Evolutionary conservation across 2,888 invertebrate species (phyloP).

Genomic region (Ceraclea dissimilis): DNA sequence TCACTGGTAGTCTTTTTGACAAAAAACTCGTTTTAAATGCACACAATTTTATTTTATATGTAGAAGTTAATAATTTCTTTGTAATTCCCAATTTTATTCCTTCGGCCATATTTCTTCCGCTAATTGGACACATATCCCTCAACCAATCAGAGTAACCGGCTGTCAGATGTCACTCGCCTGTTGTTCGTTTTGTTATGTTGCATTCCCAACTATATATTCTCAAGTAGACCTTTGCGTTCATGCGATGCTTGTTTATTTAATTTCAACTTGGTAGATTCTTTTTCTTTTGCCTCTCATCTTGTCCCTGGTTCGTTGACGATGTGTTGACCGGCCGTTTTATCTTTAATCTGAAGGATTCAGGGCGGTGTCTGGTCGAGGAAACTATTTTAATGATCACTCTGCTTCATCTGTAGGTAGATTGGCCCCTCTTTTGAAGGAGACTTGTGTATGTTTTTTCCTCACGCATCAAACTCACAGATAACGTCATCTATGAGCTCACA

Average conservation of each 20-base stretch:
- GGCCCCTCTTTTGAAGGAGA: no score
- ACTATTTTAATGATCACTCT: slow-evolving; percentile 3
- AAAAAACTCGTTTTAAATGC: no score
- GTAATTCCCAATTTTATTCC: no score
- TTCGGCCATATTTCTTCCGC: slow-evolving; percentile 21
- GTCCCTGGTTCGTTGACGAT: neutral
- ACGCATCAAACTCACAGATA: no score
- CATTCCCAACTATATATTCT: no score
- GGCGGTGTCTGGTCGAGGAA: slow-evolving; percentile 6
- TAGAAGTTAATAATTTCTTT: no score
- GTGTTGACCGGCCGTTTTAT: neutral
- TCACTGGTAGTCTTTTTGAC: no score
- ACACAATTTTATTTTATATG: no score
- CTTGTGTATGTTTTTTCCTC: no score
- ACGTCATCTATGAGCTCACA: no score
- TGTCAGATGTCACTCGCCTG: slow-evolving; percentile 13
- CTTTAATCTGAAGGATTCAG: neutral
- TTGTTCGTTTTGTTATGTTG: slow-evolving; percentile 6
- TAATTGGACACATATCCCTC: slow-evolving; percentile 22
- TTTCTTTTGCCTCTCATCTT: neutral
- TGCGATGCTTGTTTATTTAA: no score
- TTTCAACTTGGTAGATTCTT: neutral
- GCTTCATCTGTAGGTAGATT: neutral
- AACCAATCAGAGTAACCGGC: slow-evolving; percentile 13
- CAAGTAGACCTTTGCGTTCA: no score